A percentile compares a stretch with the other conserved stretches of the same genome.
Conservation (phyloP, 2,888 invertebrate genomes). For the Platerodrilus igneus region DNA sequence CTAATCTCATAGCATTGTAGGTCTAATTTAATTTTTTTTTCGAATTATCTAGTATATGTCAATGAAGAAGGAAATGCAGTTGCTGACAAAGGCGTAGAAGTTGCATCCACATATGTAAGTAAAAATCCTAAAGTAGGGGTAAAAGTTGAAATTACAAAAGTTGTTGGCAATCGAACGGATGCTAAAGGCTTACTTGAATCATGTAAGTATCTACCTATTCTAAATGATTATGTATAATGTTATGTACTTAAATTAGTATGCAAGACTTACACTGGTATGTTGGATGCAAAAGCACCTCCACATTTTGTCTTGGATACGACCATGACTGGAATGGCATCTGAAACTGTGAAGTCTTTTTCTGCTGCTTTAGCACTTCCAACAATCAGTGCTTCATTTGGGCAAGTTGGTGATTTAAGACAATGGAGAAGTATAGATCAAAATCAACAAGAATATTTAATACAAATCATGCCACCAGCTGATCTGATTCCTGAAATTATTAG, state of each 20-base stretch:
- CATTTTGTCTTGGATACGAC: slow-evolving; percentile 81
- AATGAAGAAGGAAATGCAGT: slow-evolving; percentile 71
- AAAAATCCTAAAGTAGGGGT: slow-evolving; percentile 65
- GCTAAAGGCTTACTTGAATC: slow-evolving; percentile 66
- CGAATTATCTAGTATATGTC: slow-evolving; percentile 57
- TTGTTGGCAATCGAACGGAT: slow-evolving; percentile 68
- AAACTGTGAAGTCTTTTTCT: slow-evolving; percentile 80
- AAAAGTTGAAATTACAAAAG: slow-evolving; percentile 57
- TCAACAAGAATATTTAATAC: slow-evolving; percentile 72
- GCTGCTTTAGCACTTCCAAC: slow-evolving; percentile 77
- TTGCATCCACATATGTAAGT: slow-evolving; percentile 65
- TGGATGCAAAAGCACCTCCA: slow-evolving; percentile 62
- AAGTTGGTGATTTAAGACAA: slow-evolving; percentile 74
- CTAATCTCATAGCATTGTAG: no score
- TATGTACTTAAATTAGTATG: slow-evolving; percentile 59
- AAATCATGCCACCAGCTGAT: slow-evolving; percentile 82
- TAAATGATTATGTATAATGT: no score
- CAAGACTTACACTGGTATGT: slow-evolving; percentile 63
- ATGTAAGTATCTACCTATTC: no score
- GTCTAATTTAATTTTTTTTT: no score
- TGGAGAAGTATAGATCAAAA: slow-evolving; percentile 71
- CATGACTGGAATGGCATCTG: slow-evolving; percentile 73
- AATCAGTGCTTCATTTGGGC: slow-evolving; percentile 79
- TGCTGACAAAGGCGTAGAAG: slow-evolving; percentile 66
- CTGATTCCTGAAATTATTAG: slow-evolving; percentile 78